phyloP scores from a whole-genome alignment of 2,797 vertebrate genomes.

The Rhinoraja longicauda region DNA sequence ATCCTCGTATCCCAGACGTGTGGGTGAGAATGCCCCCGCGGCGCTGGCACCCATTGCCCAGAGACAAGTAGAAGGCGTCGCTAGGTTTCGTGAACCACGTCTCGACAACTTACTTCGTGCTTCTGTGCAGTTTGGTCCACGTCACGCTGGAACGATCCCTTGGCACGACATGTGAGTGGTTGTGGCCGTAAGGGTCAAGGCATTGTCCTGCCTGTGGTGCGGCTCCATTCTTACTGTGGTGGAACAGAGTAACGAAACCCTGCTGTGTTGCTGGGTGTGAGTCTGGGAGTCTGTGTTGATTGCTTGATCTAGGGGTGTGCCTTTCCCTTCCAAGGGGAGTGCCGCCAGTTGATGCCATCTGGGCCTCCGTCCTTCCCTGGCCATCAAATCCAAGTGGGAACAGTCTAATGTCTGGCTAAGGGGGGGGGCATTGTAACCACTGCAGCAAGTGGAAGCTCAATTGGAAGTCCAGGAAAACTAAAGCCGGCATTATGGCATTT shows the following conservation, averaged over 20 bases:
- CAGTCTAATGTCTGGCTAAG: not conserved
- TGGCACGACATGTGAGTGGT: not conserved
- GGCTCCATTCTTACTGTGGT: not conserved
- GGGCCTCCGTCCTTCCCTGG: no score
- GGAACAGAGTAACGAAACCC: not conserved
- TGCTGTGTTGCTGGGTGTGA: not conserved
- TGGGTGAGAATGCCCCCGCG: not conserved
- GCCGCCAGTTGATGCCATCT: no score
- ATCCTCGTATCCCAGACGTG: not conserved
- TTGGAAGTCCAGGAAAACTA: not conserved
- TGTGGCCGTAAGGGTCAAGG: not conserved
- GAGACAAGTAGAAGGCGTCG: not conserved
- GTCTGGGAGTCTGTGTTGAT: not conserved
- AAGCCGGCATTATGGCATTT: not conserved
- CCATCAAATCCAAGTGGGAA: not conserved
- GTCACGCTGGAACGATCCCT: not conserved
- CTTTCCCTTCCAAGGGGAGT: no score
- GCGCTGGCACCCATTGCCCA: not conserved
- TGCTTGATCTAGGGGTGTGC: not conserved
- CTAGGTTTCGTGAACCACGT: no score
- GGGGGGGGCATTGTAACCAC: not conserved
- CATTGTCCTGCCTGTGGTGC: not conserved
- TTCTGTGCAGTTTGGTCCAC: not conserved
- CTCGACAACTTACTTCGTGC: not conserved
- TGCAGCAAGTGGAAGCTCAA: no score